A percentile compares a stretch with the other conserved stretches of the same genome.
Conservation (phyloP, 2,113 vertebrate species). For the Odocoileus virginianus region DNA sequence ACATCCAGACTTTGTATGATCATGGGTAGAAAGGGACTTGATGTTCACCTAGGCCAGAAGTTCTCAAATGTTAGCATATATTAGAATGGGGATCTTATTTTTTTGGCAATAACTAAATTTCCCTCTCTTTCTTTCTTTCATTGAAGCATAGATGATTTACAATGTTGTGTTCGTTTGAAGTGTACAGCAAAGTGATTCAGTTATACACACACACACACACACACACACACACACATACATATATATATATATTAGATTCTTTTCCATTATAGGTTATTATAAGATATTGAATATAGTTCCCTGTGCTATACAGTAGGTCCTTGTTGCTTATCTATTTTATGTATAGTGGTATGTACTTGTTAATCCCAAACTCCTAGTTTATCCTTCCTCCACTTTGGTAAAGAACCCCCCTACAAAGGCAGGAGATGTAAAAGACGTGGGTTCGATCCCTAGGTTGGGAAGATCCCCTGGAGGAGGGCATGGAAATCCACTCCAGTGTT, state of each 20-base stretch:
- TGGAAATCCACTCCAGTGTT: not conserved
- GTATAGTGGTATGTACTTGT: not conserved
- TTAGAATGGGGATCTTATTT: not conserved
- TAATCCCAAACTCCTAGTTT: not conserved
- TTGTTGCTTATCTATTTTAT: not conserved
- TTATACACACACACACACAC: not conserved
- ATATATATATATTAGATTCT: not conserved
- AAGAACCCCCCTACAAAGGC: not conserved
- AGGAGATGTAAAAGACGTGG: not conserved
- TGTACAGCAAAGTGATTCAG: not conserved
- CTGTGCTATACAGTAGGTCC: not conserved
- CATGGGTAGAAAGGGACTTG: not conserved
- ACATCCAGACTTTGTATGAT: not conserved
- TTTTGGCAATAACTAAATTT: not conserved
- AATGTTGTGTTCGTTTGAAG: not conserved
- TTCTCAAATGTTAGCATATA: not conserved
- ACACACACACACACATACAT: rapidly evolving
- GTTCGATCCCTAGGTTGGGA: not conserved
- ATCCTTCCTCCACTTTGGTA: not conserved
- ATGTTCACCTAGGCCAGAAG: not conserved
- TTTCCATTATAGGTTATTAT: not conserved
- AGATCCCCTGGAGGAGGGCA: not conserved
- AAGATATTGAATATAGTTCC: not conserved
- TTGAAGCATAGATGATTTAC: not conserved
- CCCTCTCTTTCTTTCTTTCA: not conserved